Base-by-base conservation (phyloP, 2,797 vertebrate species). In the Bufotes viridis region DNA sequence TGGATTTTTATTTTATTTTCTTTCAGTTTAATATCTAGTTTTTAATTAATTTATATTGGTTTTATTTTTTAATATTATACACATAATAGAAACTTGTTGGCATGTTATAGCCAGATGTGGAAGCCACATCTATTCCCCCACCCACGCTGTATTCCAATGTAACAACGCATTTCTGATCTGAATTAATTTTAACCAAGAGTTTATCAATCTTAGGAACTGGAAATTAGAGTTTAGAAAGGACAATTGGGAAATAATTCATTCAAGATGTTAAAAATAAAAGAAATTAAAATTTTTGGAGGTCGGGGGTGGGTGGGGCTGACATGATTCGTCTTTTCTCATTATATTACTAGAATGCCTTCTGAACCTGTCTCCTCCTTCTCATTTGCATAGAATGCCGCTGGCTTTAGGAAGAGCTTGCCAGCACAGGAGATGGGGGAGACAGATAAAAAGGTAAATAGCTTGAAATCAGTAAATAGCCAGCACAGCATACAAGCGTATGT, bases 341-440 rank as follows among this genome's bases (percentile, higher is more conserved):
- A 57, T 57, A 61, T 53, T 74, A 58, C 18, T 84, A 72, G 69
- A 72, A 75, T 84, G 72, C 84, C 70, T 76, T 61, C 72, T 85
- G 72, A 85, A 85, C 83, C 83, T 78, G 83, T 85, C 74, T 85
- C 42, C 74, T 85, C 83, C 72, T 85, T 85, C 83, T 85, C 83
- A 65, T 85, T 85, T 85, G 83, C 83, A 85, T 78, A 78, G 83
- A 76, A 85, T 78, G 83, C 83, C 42, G n/a, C 83, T 78, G 83
- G 83, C 83, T 49, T 63, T 76, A 78, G 83, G 83, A 85, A 78
- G 83, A 85, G 83, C 57, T 78, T 85, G 83, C 83, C 83, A 85
- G 83, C 83, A 85, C 74, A 85, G 83, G 83, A 85, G 83, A 85
- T 85, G 83, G 83, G 74, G 83, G 83, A 85, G 83, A 85, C 70